Evolutionary conservation across 2,113 vertebrate species (phyloP).

Genomic region (Osmerus eperlanus): DNA sequence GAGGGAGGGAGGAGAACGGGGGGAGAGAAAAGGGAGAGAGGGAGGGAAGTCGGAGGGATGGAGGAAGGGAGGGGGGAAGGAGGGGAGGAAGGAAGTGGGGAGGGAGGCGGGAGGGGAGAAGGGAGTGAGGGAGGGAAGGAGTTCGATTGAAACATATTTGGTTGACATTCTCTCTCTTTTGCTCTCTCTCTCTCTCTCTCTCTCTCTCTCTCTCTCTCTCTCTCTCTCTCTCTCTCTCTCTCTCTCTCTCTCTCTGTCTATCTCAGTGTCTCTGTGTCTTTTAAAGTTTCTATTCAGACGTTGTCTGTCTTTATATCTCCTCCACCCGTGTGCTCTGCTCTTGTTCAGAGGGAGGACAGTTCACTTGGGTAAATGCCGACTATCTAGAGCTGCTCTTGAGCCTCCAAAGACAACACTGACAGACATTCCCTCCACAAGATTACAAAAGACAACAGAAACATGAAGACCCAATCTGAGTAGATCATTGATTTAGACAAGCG

Average conservation of each 20-base stretch:
- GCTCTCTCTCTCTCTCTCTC: neutral
- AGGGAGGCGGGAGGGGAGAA: no score
- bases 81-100: no score
- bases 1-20: neutral
- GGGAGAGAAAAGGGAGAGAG: neutral
- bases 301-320: neutral
- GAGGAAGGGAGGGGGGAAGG: neutral
- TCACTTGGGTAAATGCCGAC: no score
- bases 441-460: no score
- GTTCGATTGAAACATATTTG: neutral
- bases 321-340: neutral
- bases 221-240: neutral
- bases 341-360: neutral
- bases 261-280: neutral
- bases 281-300: neutral
- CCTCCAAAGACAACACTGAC: no score
- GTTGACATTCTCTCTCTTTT: neutral
- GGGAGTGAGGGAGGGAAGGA: neutral
- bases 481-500: no score
- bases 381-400: no score
- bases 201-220: neutral
- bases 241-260: neutral
- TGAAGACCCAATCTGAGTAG: no score
- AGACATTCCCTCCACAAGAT: no score
- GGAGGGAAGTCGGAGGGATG: neutral